Evolutionary conservation across 2,888 invertebrate genomes (phyloP).

Genomic region (Chaetogeoica ovagalla): DNA sequence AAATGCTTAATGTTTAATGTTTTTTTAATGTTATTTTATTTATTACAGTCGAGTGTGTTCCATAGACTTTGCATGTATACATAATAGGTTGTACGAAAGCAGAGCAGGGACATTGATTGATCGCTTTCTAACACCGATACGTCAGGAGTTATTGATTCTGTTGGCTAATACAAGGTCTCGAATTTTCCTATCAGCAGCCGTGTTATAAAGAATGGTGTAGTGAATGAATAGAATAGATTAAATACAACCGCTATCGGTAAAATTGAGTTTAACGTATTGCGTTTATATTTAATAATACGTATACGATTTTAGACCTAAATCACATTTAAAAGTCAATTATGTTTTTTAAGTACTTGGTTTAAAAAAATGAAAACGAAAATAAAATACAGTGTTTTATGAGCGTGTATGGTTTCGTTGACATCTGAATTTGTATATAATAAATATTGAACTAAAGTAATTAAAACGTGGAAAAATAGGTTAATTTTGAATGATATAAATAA

Average conservation of each 20-base stretch:
- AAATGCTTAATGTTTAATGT: background rate
- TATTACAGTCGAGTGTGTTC: slow-evolving; percentile 5
- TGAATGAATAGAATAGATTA: slow-evolving; percentile 12
- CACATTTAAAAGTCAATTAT: slow-evolving; percentile 29
- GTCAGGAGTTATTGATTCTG: slow-evolving; percentile 46
- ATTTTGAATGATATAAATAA: no score
- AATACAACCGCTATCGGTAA: slow-evolving; percentile 1
- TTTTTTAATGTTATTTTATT: slow-evolving; percentile 4
- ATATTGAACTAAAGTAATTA: no score
- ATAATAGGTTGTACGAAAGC: background rate
- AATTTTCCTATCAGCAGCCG: slow-evolving; percentile 4
- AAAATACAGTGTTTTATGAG: no score
- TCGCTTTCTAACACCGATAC: slow-evolving; percentile 26
- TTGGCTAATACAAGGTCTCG: slow-evolving; percentile 19
- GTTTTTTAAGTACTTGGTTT: background rate
- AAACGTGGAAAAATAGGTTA: no score
- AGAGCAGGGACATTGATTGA: slow-evolving; percentile 33
- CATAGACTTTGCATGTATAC: slow-evolving; percentile 6
- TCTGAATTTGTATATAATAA: no score
- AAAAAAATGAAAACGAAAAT: background rate
- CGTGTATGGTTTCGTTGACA: no score
- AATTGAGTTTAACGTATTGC: slow-evolving; percentile 8
- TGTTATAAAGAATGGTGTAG: slow-evolving; percentile 13
- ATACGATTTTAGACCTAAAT: background rate
- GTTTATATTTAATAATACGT: no score